Evolutionary conservation across 2,888 invertebrate genomes (phyloP).

Genomic region (Drosophila helvetica): DNA sequence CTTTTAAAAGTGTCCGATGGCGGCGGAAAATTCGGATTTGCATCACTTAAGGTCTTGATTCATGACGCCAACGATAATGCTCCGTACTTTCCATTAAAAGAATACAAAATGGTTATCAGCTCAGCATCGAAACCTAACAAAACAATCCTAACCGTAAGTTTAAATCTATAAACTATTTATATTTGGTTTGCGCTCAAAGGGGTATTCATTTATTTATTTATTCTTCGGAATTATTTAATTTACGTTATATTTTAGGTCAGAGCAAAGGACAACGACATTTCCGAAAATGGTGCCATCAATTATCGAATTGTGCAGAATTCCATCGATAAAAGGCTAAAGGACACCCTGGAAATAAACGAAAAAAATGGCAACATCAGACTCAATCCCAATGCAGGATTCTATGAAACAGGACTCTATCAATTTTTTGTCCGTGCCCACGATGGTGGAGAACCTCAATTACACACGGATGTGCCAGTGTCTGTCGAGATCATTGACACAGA

Average conservation of each 20-base stretch:
- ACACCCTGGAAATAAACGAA: slow-evolving; percentile 90
- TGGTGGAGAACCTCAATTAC: slow-evolving; percentile 89
- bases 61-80: slow-evolving; percentile 93
- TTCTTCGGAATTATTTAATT: too few relatives aligned
- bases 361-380: slow-evolving; percentile 72
- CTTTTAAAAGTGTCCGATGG: slow-evolving; percentile 93
- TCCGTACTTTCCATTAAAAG: slow-evolving; percentile 90
- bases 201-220: too few relatives aligned
- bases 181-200: not conserved
- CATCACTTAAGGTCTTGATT: slow-evolving; percentile 91
- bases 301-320: slow-evolving; percentile 91
- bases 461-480: slow-evolving; percentile 92
- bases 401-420: slow-evolving; percentile 89
- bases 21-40: slow-evolving; percentile 90
- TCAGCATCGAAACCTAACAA: slow-evolving; percentile 86
- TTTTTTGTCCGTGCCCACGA: slow-evolving; percentile 96
- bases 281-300: slow-evolving; percentile 88
- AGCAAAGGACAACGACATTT: slow-evolving; percentile 92
- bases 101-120: slow-evolving; percentile 91
- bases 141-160: slow-evolving; percentile 86
- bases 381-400: slow-evolving; percentile 74
- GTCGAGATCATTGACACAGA: slow-evolving; percentile 90
- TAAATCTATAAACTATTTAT: not conserved
- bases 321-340: slow-evolving; percentile 86
- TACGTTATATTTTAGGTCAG: slow-evolving; percentile 84